Evolutionary conservation across 2,797 vertebrate species (phyloP).

Genomic region (Brachyrhaphis roseni): DNA sequence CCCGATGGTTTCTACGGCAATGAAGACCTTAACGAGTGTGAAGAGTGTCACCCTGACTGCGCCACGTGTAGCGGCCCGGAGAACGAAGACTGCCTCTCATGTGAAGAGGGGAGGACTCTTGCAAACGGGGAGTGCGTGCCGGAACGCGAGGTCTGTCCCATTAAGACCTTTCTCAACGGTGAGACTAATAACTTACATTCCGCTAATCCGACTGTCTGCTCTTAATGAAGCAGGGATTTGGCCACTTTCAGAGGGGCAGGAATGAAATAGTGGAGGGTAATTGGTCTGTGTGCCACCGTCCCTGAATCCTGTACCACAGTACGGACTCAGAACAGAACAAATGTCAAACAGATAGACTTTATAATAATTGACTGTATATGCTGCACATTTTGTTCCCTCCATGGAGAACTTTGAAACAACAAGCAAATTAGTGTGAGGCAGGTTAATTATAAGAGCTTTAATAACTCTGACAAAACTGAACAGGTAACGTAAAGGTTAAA

Average conservation of each 20-base stretch:
- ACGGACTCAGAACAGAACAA: slow-evolving; percentile 39
- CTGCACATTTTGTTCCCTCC: slow-evolving; percentile 51
- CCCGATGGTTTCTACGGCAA: slow-evolving; percentile 84
- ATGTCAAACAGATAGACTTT: slow-evolving; percentile 42
- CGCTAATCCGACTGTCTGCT: slow-evolving; percentile 62
- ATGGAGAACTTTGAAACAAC: slow-evolving; percentile 58
- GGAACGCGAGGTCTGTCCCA: slow-evolving; percentile 68
- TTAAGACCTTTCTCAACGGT: slow-evolving; percentile 75
- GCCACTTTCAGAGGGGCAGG: slow-evolving; percentile 62
- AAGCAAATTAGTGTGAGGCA: slow-evolving; percentile 52
- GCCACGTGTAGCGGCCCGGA: slow-evolving; percentile 80
- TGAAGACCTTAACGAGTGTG: slow-evolving; percentile 83
- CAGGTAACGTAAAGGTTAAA: slow-evolving; percentile 45
- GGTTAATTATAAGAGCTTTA: slow-evolving; percentile 63
- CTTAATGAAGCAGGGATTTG: slow-evolving; percentile 76
- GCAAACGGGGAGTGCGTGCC: slow-evolving; percentile 76
- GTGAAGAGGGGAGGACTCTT: slow-evolving; percentile 61
- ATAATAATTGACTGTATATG: slow-evolving; percentile 57
- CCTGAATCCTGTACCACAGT: slow-evolving; percentile 53
- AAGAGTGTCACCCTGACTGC: slow-evolving; percentile 86
- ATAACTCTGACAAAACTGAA: slow-evolving; percentile 48
- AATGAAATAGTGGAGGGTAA: slow-evolving; percentile 70
- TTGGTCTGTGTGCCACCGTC: slow-evolving; percentile 66
- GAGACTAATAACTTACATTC: slow-evolving; percentile 61
- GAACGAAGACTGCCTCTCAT: slow-evolving; percentile 79